Evolutionary conservation across 2,113 vertebrate species (phyloP).

Genomic region (Tragelaphus strepsiceros): DNA sequence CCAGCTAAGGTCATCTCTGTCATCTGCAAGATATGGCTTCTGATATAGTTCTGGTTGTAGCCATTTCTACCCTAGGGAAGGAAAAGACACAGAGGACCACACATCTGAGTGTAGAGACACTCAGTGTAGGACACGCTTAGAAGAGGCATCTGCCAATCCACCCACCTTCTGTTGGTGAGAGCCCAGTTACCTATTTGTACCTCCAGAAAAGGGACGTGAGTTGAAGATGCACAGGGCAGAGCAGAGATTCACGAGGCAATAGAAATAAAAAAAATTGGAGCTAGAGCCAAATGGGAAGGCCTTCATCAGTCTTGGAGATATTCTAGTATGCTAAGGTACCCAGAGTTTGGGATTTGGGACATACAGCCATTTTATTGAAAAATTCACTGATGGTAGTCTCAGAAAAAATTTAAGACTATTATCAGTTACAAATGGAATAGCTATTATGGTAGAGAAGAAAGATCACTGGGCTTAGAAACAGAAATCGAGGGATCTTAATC

Average conservation of each 20-base stretch:
- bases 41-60: neutral
- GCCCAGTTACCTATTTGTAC: neutral
- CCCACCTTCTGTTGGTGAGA: neutral
- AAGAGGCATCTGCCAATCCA: neutral
- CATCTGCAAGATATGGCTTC: neutral
- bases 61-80: neutral
- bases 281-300: neutral
- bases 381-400: neutral
- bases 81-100: neutral
- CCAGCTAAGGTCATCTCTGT: neutral
- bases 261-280: neutral
- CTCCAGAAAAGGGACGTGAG: neutral
- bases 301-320: neutral
- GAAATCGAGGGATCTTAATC: neutral
- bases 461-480: neutral
- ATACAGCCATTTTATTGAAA: neutral
- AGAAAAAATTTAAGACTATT: neutral
- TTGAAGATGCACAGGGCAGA: neutral
- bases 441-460: neutral
- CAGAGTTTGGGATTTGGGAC: neutral
- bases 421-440: neutral
- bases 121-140: rapidly evolving
- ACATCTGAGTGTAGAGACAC: rapidly evolving
- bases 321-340: neutral
- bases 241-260: neutral